phyloP scores from a whole-genome alignment of 1,140 invertebrate species.

The Harlomillsia oculata region DNA sequence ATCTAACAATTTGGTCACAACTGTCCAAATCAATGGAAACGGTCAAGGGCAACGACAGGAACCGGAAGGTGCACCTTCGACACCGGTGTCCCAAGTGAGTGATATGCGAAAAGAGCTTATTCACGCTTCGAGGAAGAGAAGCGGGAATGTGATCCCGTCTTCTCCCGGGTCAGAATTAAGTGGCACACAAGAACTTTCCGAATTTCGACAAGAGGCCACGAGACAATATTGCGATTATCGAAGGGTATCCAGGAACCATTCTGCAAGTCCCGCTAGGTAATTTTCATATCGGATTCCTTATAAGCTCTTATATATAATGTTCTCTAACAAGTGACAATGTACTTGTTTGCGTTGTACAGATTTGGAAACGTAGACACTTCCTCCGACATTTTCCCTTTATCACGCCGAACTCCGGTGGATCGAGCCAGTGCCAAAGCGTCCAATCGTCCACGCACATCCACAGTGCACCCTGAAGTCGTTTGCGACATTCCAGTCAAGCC shows the following conservation, averaged over 20 bases:
- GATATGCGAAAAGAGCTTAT: constrained; percentile 35
- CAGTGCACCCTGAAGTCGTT: constrained; percentile 46
- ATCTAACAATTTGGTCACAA: background rate
- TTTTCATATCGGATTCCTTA: no score
- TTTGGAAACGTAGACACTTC: no score
- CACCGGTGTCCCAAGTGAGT: background rate
- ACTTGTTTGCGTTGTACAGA: no score
- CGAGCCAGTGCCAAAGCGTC: constrained; percentile 4
- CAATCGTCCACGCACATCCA: constrained; percentile 37
- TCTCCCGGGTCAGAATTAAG: constrained; percentile 3
- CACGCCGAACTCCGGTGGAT: constrained; percentile 12
- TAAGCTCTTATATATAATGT: no score
- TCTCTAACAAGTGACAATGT: background rate
- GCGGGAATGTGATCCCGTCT: constrained; percentile 12
- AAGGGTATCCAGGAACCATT: constrained; percentile 20
- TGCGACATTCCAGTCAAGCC: constrained; percentile 43
- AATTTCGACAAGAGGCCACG: constrained; percentile 41
- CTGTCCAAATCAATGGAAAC: background rate
- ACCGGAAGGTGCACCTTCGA: constrained; percentile 38
- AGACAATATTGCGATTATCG: constrained; percentile 48
- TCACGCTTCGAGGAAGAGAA: constrained; percentile 29
- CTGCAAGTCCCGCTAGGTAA: constrained; percentile 26
- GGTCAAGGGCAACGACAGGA: constrained; percentile 30
- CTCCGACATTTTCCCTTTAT: constrained; percentile 22
- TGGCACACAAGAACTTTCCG: constrained; percentile 41